These are phyloP conservation scores for Drosophila lacicola DNA, from an alignment of 2,888 invertebrate genomes.

Conservation along the genomic window DNA sequence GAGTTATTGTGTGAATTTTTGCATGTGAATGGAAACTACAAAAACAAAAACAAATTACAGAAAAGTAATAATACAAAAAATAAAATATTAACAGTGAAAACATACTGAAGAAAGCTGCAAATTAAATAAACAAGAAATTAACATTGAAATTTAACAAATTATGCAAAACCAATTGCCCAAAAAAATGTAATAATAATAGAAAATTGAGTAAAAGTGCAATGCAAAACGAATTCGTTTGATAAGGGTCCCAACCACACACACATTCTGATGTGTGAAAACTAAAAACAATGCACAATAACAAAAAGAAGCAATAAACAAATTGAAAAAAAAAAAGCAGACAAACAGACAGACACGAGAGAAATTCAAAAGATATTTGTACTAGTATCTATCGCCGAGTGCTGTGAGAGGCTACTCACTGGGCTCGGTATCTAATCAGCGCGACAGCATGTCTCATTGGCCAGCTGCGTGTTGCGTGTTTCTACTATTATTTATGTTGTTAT, in stretches of 20 bases:
- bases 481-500: slow-evolving; percentile 59
- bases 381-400: slow-evolving; percentile 31
- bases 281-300: slow-evolving; percentile 56
- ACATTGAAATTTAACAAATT: slow-evolving; percentile 40
- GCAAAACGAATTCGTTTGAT: slow-evolving; percentile 30
- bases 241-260: not conserved
- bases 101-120: slow-evolving; percentile 44
- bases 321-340: slow-evolving; percentile 23
- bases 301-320: slow-evolving; percentile 57
- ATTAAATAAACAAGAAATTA: slow-evolving; percentile 19
- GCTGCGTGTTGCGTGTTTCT: slow-evolving; percentile 50
- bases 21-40: slow-evolving; percentile 71
- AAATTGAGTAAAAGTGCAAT: slow-evolving; percentile 45
- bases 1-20: slow-evolving; percentile 77
- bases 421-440: slow-evolving; percentile 72
- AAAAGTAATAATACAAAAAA: slow-evolving; percentile 8
- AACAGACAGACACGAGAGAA: slow-evolving; percentile 39
- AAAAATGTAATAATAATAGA: slow-evolving; percentile 18
- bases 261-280: slow-evolving; percentile 40
- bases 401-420: slow-evolving; percentile 18
- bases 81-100: slow-evolving; percentile 47
- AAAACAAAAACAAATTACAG: slow-evolving; percentile 17
- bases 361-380: slow-evolving; percentile 31
- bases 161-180: slow-evolving; percentile 40
- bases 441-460: slow-evolving; percentile 68